Conservation (phyloP, 2,888 invertebrate genomes). For the Ophraella communa region DNA sequence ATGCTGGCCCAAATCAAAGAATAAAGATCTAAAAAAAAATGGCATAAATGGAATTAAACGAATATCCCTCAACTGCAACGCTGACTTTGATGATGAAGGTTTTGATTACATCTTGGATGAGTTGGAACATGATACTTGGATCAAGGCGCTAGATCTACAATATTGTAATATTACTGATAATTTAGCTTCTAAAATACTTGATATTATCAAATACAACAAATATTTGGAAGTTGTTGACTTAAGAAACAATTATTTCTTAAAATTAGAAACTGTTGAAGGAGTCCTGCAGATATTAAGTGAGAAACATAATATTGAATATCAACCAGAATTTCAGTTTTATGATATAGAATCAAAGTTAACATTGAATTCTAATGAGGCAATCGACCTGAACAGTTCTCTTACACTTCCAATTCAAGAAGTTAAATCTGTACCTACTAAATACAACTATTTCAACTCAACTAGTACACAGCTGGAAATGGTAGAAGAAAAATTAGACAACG, state of each 20-base stretch:
- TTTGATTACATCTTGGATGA: conserved; percentile 68
- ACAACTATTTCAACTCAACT: conserved; percentile 26
- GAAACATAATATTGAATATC: conserved; percentile 48
- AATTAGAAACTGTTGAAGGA: conserved; percentile 48
- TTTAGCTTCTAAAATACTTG: conserved; percentile 65
- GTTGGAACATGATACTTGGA: conserved; percentile 79
- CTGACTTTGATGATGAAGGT: conserved; percentile 71
- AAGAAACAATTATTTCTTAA: conserved; percentile 64
- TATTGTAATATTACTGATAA: conserved; percentile 75
- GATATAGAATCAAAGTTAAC: conserved; percentile 46
- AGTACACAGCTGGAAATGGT: not conserved
- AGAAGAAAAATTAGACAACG: conserved; percentile 43
- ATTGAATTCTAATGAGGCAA: conserved; percentile 43
- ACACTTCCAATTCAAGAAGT: conserved; percentile 44
- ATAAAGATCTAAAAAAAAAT: conserved; percentile 75
- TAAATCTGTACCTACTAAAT: conserved; percentile 49
- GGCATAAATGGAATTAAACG: conserved; percentile 75
- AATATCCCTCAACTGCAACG: conserved; percentile 74
- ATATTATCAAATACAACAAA: conserved; percentile 69
- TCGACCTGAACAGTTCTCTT: conserved; percentile 41
- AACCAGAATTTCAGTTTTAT: conserved; percentile 56
- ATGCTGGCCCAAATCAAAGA: conserved; percentile 83
- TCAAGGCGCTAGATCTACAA: conserved; percentile 80
- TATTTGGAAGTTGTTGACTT: conserved; percentile 73
- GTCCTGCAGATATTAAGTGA: conserved; percentile 52